Percentiles rank a stretch among this genome's conserved stretches.
phyloP scores from a whole-genome alignment of 2,113 vertebrate genomes.

The Cairina moschata region DNA sequence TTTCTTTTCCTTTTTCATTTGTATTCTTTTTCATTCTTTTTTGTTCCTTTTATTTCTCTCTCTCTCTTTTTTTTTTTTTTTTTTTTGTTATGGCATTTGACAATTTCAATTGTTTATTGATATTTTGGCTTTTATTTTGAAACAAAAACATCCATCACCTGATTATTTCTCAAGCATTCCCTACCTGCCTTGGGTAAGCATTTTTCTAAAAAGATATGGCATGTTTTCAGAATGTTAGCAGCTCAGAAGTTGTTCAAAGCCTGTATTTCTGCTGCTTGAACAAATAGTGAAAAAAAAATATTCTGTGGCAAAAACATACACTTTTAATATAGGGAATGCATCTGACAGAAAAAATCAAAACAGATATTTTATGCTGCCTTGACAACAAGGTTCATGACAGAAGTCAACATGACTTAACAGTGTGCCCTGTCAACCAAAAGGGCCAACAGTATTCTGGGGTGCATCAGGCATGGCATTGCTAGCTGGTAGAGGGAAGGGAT shows the following conservation, averaged over 20 bases:
- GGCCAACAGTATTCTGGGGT: no score
- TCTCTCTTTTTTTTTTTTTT: no score
- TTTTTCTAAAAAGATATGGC: neutral
- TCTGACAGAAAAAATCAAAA: neutral
- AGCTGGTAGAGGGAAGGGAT: no score
- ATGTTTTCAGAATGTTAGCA: neutral
- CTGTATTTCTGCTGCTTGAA: neutral
- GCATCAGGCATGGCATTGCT: no score
- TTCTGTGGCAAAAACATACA: neutral
- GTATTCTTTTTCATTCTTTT: no score
- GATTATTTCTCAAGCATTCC: neutral
- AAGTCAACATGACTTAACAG: neutral
- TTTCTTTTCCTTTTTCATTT: no score
- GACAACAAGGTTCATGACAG: neutral
- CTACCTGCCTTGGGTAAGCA: neutral
- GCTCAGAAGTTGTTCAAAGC: neutral
- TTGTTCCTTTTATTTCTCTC: no score
- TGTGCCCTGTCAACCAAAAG: no score
- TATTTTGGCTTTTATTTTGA: neutral
- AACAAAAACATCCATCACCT: neutral
- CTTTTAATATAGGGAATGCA: neutral
- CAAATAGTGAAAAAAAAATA: neutral
- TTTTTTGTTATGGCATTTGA: neutral
- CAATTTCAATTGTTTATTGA: neutral
- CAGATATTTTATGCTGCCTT: neutral